phyloP scores from a whole-genome alignment of 2,113 vertebrate species.

The Pipa parva region DNA sequence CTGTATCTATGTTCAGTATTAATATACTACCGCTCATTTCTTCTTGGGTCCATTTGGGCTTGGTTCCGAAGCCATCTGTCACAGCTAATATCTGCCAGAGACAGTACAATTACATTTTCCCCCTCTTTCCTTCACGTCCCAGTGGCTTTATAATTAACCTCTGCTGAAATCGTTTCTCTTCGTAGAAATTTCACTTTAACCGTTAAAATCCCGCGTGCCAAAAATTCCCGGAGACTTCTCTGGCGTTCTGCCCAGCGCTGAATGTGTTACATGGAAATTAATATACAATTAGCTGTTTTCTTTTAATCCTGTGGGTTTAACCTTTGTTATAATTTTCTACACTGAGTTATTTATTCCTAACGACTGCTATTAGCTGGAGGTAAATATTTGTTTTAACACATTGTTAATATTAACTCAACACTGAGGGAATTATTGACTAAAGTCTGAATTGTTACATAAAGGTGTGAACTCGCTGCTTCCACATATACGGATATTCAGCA shows the following conservation, averaged over 20 bases:
- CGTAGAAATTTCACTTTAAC: conserved; percentile 23
- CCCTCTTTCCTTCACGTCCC: conserved; percentile 33
- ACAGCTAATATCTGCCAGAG: conserved; percentile 20
- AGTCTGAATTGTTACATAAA: too few relatives aligned
- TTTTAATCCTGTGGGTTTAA: too few relatives aligned
- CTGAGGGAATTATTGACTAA: too few relatives aligned
- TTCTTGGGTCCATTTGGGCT: conserved; percentile 30
- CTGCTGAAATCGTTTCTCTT: conserved; percentile 8
- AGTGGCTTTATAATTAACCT: conserved; percentile 31
- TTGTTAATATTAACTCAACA: too few relatives aligned
- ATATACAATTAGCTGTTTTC: too few relatives aligned
- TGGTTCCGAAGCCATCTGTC: conserved; percentile 28
- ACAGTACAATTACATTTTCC: conserved; percentile 34
- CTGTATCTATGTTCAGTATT: too few relatives aligned
- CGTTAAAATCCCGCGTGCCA: not conserved
- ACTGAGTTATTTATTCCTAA: not conserved
- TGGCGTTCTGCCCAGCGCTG: not conserved
- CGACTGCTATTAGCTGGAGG: not conserved
- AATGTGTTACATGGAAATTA: not conserved
- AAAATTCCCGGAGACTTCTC: too few relatives aligned
- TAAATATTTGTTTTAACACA: conserved; percentile 3
- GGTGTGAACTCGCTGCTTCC: too few relatives aligned
- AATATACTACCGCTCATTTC: too few relatives aligned
- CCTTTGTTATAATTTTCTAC: too few relatives aligned
- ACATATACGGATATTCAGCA: too few relatives aligned